These are phyloP conservation scores for Diorhabda elongata DNA, from an alignment of 1,140 invertebrate genomes.

Conservation along the genomic window DNA sequence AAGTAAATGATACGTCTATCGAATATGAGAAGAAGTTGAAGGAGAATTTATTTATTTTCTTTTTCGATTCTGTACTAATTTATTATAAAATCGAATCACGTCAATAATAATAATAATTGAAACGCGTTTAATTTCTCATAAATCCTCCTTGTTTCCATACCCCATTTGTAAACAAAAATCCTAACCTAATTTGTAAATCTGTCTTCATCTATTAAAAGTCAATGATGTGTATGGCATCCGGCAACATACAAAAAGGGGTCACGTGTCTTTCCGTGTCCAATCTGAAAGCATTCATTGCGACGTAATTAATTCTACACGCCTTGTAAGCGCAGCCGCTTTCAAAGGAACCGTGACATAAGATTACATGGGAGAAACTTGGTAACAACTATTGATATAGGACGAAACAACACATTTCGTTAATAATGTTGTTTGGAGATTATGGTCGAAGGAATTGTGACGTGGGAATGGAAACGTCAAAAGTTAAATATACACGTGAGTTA, in stretches of 20 bases:
- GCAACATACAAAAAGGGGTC: conserved; percentile 30
- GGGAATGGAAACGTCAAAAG: conserved; percentile 3
- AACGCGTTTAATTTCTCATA: too few species aligned
- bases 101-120: too few species aligned
- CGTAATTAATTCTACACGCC: conserved; percentile 37
- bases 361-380: conserved; percentile 37
- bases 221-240: conserved; percentile 30
- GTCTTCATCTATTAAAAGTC: conserved; percentile 23
- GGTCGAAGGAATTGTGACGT: not conserved
- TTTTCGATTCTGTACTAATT: too few species aligned
- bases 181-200: conserved; percentile 14
- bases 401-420: conserved; percentile 4
- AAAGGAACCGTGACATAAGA: conserved; percentile 36
- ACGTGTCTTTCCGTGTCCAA: conserved; percentile 39
- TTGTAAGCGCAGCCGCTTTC: conserved; percentile 38
- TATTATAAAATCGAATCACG: too few species aligned
- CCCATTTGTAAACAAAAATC: conserved; percentile 2
- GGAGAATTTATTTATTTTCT: not conserved
- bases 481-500: not conserved
- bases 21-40: not conserved
- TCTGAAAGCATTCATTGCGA: conserved; percentile 24
- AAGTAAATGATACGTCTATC: not conserved
- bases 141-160: not conserved
- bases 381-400: conserved; percentile 5
- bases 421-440: conserved; percentile 8